Evolutionary conservation across 2,113 vertebrate species (phyloP).

Genomic region (Rhinogobius similis): DNA sequence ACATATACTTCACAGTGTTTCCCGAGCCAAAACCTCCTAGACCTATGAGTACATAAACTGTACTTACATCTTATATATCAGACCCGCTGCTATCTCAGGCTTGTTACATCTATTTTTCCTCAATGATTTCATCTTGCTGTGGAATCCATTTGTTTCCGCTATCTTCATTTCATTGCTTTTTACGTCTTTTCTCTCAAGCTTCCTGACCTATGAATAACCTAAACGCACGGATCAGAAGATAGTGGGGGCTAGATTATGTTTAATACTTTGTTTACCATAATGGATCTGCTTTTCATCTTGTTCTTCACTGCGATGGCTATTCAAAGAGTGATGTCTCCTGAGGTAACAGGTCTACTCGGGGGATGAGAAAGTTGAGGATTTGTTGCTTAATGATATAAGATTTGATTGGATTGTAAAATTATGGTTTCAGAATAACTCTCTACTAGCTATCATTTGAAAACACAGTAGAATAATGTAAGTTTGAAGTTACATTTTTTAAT

Average conservation of each 20-base stretch:
- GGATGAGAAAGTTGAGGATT: neutral
- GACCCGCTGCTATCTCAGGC: constrained; percentile 45
- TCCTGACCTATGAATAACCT: constrained; percentile 13
- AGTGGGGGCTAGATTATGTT: constrained; percentile 15
- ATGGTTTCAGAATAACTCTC: neutral
- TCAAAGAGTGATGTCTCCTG: constrained; percentile 4
- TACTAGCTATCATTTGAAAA: too few relatives aligned
- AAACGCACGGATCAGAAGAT: constrained; percentile 6
- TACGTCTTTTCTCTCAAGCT: neutral
- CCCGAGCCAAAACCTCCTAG: constrained; percentile 8
- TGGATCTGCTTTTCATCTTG: constrained; percentile 13
- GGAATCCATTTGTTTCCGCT: constrained; percentile 33
- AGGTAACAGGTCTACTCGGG: neutral
- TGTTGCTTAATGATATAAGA: neutral
- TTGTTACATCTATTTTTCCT: constrained; percentile 31
- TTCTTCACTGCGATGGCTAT: neutral
- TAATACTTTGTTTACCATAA: constrained; percentile 19
- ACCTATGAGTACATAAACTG: neutral
- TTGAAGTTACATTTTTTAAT: too few relatives aligned
- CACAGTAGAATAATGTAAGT: too few relatives aligned
- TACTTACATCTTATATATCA: constrained; percentile 34
- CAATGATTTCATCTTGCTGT: constrained; percentile 36
- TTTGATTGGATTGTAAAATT: neutral
- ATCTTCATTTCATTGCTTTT: constrained; percentile 39
- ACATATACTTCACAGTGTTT: constrained; percentile 11